Percentiles rank a stretch among this genome's conserved stretches.
phyloP scores from a whole-genome alignment of 1,140 invertebrate genomes.

The Drusus annulatus region DNA sequence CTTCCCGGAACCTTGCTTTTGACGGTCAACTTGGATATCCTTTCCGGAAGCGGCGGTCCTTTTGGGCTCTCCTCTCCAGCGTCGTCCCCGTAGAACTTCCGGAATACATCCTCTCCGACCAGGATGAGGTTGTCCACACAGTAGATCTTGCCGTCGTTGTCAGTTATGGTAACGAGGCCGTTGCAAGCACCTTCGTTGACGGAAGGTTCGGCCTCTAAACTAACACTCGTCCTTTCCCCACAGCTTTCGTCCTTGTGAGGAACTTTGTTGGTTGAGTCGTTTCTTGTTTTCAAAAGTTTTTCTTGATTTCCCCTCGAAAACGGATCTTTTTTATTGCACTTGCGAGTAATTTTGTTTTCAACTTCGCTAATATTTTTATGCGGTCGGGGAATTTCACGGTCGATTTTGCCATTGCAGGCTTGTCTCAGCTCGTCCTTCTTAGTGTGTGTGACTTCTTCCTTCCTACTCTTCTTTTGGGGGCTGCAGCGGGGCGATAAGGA shows the following conservation, averaged over 20 bases:
- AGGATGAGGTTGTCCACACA: slow-evolving; percentile 57
- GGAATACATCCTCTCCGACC: slow-evolving; percentile 50
- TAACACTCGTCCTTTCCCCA: no score
- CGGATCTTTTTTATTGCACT: slow-evolving; percentile 23
- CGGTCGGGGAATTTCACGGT: slow-evolving; percentile 56
- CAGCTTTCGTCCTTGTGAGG: neutral
- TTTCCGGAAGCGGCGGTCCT: slow-evolving; percentile 9
- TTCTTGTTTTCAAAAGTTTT: slow-evolving; percentile 44
- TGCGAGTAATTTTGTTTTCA: slow-evolving; percentile 4
- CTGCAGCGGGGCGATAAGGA: neutral
- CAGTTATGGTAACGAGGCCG: slow-evolving; percentile 51
- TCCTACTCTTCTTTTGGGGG: neutral
- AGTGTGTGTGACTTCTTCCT: neutral
- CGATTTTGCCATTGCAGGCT: slow-evolving; percentile 60
- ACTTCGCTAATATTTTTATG: slow-evolving; percentile 8
- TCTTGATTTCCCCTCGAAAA: slow-evolving; percentile 43
- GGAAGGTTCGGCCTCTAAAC: neutral
- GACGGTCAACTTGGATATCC: slow-evolving; percentile 44
- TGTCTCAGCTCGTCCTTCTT: neutral
- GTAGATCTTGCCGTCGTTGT: slow-evolving; percentile 56
- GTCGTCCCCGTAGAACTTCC: neutral
- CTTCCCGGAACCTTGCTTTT: slow-evolving; percentile 49
- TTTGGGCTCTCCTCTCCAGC: slow-evolving; percentile 13
- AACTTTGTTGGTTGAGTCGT: slow-evolving; percentile 21
- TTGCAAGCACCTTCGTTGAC: slow-evolving; percentile 10